These are phyloP conservation scores for Hemaris fuciformis DNA, from an alignment of 2,888 invertebrate species.

Conservation along the genomic window DNA sequence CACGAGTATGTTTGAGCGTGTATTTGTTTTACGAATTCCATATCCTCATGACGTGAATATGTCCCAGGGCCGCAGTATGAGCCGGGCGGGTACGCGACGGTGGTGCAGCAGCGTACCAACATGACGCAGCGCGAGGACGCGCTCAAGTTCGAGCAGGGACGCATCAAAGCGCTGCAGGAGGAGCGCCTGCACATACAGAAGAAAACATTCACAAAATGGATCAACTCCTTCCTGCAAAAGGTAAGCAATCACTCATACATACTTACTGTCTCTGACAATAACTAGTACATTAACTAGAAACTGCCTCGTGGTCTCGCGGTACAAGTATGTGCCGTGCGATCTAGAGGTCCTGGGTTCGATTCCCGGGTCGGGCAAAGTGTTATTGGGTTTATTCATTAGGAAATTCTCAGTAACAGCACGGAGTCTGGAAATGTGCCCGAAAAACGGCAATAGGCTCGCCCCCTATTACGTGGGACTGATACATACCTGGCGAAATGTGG, in stretches of 20 bases:
- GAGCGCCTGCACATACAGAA: constrained; percentile 99
- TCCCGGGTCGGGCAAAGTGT: too few species aligned
- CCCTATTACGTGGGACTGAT: too few species aligned
- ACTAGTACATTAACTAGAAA: too few species aligned
- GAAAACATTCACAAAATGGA: constrained; percentile 99
- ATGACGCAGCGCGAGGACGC: constrained; percentile 96
- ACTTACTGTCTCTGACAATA: not conserved
- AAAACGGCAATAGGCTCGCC: too few species aligned
- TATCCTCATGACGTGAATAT: constrained; percentile 7
- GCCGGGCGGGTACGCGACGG: constrained; percentile 83
- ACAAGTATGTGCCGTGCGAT: too few species aligned
- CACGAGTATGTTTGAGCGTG: too few species aligned
- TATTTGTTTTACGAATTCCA: not conserved
- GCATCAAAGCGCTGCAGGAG: constrained; percentile 97
- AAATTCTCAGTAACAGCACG: too few species aligned
- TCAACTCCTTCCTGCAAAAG: constrained; percentile 97
- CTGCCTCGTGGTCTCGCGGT: too few species aligned
- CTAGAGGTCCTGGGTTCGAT: too few species aligned
- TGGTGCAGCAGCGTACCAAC: constrained; percentile 86
- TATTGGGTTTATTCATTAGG: too few species aligned
- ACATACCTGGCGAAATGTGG: too few species aligned
- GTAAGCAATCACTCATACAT: constrained; percentile 71
- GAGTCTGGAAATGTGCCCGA: too few species aligned
- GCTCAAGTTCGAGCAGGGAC: constrained; percentile 97
- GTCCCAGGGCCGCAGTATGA: constrained; percentile 84